Evolutionary conservation across 2,113 vertebrate genomes (phyloP), one percentile per base, ranked within the genome.

Genomic region (Candoia aspera): DNA sequence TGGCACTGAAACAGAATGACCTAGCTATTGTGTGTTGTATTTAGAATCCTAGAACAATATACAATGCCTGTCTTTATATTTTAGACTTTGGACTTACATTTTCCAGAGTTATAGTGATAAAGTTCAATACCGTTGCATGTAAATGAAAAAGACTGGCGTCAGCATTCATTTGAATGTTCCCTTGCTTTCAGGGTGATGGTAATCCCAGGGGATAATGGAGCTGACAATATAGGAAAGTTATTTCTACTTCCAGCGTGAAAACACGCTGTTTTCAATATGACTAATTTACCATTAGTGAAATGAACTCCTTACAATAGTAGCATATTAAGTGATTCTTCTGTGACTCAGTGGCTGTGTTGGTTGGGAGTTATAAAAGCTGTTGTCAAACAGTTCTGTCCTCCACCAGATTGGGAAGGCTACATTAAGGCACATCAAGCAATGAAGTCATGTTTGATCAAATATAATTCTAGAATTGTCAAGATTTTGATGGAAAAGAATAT

Each of bases 401-500:
- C 17, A 79, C 8, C 8, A 79, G 33, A 79, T 42, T 79, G 8
- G 8, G 19, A 79, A 79, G 68, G 15, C 68, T 79, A 79, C 15
- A 11, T 60, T 87, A 59, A 4, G 10, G 9, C 12, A n/a, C 64
- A n/a, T 68, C 42, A 64, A 89, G 6, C 87, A 89, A n/a, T 57
- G 73, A 57, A 13, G 11, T 54, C 68, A 58, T 9, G 2, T 57
- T 24, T 83, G 57, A 42, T 0, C 29, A 13, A 9, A 90, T 91
- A 86, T 57, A 46, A 90, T 37, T 0, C 89, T 94, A 94, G 92
- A 8, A 46, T 79, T 91, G 6, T 89, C 24, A 93, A 92, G 54
- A 92, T 91, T 94, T 83, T 91, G 17, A 53, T 64, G 86, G 87
- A 68, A 2, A 90, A 94, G 94, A 92, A 93, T 3, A 13, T 92